Evolutionary conservation across 2,797 vertebrate species (phyloP), one percentile per base, ranked within the genome.

Genomic region (Spheniscus humboldti): DNA sequence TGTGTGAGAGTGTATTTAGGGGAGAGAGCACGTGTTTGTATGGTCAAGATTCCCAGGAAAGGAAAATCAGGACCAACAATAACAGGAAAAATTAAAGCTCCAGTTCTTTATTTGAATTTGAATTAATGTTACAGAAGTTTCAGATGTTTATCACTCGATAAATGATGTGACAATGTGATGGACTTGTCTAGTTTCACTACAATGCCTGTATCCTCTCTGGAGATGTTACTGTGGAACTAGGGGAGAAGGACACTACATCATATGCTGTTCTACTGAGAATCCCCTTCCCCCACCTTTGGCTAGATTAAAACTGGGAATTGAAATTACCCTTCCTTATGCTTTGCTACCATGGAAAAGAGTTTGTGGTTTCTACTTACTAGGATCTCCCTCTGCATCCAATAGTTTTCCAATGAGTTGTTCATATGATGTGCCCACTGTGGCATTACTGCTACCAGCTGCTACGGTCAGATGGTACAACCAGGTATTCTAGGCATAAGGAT

Each of bases 381-480:
- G 98, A 92, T 99, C 98, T 97, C 99, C 99, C 11, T 99, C 99
- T 48, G 97, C 96, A 12, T 99, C 99, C 64, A 99, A 92, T 16
- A 99, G 98, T 96, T 99, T 98, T 56, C 99, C 99, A 80, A 99
- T 99, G 86, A 99, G 98, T 91, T 98, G 99, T 96, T 99, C 99
- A 1, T 98, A 99, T 25, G 98, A 98, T 3, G 99, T 99, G 86
- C 99, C 99, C 93, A 99, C 99, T 88, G 98, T 98, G 68, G 99
- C 97, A 84, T 94, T 98, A 37, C 97, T 98, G 91, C 98, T 98
- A 55, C 99, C 99, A 3, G 99, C 99, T 6, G 99, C 99, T 75
- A 99, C 98, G 0, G 98, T 99, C 98, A 99, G 98, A 94, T 99
- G 99, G 97, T 99, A 99, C 89, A 99, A 96, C 99, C 99, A 99